Conservation (phyloP, 2,113 vertebrate genomes). For the Gasterosteus aculeatus region DNA sequence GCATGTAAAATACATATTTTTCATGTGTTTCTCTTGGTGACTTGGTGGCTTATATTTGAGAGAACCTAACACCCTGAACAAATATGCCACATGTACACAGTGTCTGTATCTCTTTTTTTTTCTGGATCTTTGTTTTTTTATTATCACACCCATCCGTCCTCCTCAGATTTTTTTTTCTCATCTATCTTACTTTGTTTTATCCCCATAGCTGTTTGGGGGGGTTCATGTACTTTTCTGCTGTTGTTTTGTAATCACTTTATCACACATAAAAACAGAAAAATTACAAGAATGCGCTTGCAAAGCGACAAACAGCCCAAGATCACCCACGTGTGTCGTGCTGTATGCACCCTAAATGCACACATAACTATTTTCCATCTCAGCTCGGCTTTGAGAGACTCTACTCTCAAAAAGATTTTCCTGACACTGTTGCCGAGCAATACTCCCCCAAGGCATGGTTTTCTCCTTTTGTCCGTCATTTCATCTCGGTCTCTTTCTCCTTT, state of each 20-base stretch:
- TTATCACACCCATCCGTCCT: not conserved
- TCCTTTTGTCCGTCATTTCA: conserved; percentile 53
- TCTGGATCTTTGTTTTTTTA: not conserved
- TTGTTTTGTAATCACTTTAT: not conserved
- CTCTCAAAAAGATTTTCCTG: conserved; percentile 31
- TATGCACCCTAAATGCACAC: conserved; percentile 12
- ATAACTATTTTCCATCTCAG: conserved; percentile 7
- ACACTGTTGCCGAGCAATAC: conserved; percentile 42
- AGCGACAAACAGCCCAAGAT: not conserved
- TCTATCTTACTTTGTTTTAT: not conserved
- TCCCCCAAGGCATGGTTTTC: conserved; percentile 49
- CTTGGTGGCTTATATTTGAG: not conserved
- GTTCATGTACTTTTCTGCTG: not conserved
- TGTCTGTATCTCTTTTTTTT: not conserved
- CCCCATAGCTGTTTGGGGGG: not conserved
- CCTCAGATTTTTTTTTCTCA: not conserved
- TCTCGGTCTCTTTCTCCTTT: conserved; percentile 42
- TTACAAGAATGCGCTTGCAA: not conserved
- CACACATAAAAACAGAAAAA: not conserved
- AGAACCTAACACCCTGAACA: not conserved
- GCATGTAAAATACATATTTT: not conserved
- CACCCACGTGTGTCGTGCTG: not conserved
- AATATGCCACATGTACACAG: not conserved
- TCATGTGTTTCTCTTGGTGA: not conserved
- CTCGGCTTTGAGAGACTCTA: conserved; percentile 15